Base-by-base conservation (phyloP, 1,140 invertebrate species). In the Catajapyx aquilonaris region DNA sequence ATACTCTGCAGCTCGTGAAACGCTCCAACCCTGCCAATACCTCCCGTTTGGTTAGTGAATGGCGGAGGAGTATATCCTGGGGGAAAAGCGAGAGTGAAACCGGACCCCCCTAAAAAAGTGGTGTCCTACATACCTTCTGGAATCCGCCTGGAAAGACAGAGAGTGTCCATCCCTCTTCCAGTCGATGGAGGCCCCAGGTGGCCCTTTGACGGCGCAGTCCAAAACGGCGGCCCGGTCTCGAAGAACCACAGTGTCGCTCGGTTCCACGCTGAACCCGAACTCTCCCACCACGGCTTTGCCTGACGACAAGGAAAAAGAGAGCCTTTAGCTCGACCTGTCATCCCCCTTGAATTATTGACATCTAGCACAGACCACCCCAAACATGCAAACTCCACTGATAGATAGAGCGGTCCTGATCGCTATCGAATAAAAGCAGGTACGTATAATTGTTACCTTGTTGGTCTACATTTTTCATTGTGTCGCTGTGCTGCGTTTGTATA, bases 141-240 rank as follows among this genome's bases (percentile, higher is more conserved):
- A 35, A 28, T 56, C 54, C 25, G 46, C 46, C n/a, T 49, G 42
- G 38, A 53, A 44, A 23, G 43, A 41, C 9, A 53, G 21, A 23
- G 40, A 28, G 10, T 48, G 35, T 3, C 52, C 51, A 46, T 62
- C 57, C 40, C 52, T 52, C 32, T 53, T 54, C 60, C 60, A 62
- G 5, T 47, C 40, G 34, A 59, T 57, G 9, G 30, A 34, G 2
- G 44, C 31, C 0, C 41, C 42, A 17, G 34, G 32, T 9, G 33
- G 49, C 25, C 44, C 52, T 38, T 44, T 51, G 40, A 45, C 48
- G 38, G 52, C 52, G 52, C 53, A 64, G 44, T 51, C 54, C 41
- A 62, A 51, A 38, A 48, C 46, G 44, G 40, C 59, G 20, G 47
- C 48, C 36, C 37, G 44, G 38, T 45, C 53, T 18, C 49, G 45